Evolutionary conservation across 2,113 vertebrate genomes (phyloP).

Genomic region (Elephas maximus): DNA sequence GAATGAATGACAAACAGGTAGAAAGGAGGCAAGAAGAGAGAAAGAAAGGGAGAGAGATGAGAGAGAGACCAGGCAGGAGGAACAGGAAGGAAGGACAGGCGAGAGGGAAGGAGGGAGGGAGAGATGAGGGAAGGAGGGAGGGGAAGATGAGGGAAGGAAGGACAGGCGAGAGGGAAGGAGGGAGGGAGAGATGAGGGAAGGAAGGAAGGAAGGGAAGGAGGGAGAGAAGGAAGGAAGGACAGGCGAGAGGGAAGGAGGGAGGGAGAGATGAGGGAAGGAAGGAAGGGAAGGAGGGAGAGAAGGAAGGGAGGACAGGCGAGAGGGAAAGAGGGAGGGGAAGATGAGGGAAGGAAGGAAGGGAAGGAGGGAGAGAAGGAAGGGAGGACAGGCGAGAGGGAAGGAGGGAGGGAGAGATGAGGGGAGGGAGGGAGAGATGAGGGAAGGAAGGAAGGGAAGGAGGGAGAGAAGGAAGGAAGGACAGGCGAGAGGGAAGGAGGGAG

Average conservation of each 20-base stretch:
- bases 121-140: not conserved
- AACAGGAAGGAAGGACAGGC: no score
- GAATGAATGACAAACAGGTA: not conserved
- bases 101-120: no score
- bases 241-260: not conserved
- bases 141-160: not conserved
- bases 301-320: not conserved
- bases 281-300: not conserved
- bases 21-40: not conserved
- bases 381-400: not conserved
- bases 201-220: not conserved
- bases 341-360: not conserved
- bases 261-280: not conserved
- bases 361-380: not conserved
- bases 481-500: no score
- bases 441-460: no score
- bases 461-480: no score
- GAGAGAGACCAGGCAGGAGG: no score
- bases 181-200: not conserved
- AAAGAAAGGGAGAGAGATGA: no score
- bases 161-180: not conserved
- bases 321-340: not conserved
- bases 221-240: not conserved
- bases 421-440: no score
- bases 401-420: not conserved